Percentiles rank a stretch among this genome's conserved stretches.
Conservation (phyloP, 1,140 invertebrate species). For the Anagrus nilaparvatae region DNA sequence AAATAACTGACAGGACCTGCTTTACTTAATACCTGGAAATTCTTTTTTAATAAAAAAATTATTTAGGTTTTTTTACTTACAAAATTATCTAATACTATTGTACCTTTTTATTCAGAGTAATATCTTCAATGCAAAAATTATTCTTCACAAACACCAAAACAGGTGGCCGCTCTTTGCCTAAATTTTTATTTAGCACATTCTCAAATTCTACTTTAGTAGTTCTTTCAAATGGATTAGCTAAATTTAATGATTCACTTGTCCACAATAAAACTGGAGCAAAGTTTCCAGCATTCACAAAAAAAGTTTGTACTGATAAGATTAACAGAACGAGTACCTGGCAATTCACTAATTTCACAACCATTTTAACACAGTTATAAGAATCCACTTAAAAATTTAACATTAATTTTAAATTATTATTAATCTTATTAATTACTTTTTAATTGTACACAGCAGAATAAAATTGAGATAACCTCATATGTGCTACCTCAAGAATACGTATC, state of each 20-base stretch:
- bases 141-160: constrained; percentile 27
- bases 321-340: no score
- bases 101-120: constrained; percentile 29
- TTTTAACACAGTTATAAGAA: no score
- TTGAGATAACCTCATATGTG: no score
- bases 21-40: constrained; percentile 19
- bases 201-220: constrained; percentile 23
- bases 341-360: no score
- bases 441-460: no score
- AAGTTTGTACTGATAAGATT: no score
- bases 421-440: no score
- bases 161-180: constrained; percentile 17
- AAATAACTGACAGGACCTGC: constrained; percentile 22
- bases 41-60: constrained; percentile 14
- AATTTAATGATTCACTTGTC: constrained; percentile 16
- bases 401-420: no score
- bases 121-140: constrained; percentile 32
- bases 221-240: constrained; percentile 24
- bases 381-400: no score
- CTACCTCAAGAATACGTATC: no score
- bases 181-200: constrained; percentile 17
- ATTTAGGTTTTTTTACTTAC: no score
- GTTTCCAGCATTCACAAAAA: no score
- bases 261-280: constrained; percentile 32
- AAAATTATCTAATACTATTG: constrained; percentile 4